Percentiles rank a stretch among this genome's conserved stretches.
phyloP scores from a whole-genome alignment of 2,888 invertebrate genomes.

The Morpho achilles region DNA sequence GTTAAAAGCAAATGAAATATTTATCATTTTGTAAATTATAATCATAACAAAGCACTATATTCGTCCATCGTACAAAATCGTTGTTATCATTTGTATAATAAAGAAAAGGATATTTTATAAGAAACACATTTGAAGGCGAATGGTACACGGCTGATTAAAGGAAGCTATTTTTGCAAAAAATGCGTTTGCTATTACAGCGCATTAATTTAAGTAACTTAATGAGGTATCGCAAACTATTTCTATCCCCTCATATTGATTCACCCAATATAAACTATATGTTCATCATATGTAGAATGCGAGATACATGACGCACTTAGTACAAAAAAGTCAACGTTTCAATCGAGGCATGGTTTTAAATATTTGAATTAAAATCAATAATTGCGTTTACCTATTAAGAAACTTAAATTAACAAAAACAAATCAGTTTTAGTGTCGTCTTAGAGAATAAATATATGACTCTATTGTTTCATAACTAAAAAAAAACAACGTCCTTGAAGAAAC shows the following conservation, averaged over 20 bases:
- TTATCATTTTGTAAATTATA: too few relatives aligned
- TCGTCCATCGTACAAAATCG: constrained; percentile 6
- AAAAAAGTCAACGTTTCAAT: constrained; percentile 3
- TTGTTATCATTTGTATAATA: constrained; percentile 1
- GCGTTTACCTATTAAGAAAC: constrained; percentile 22
- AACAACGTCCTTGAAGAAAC: constrained; percentile 1
- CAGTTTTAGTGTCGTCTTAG: constrained; percentile 38
- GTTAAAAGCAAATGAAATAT: too few relatives aligned
- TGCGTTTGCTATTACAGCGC: constrained; percentile 6
- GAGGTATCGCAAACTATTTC: constrained; percentile 6
- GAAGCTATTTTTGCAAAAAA: constrained; percentile 9
- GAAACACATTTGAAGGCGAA: background rate
- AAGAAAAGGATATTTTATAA: constrained; percentile 3
- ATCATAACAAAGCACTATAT: background rate
- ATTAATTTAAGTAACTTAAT: constrained; percentile 13
- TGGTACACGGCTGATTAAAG: constrained; percentile 10
- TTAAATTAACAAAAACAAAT: constrained; percentile 23
- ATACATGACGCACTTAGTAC: constrained; percentile 8
- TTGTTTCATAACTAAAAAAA: constrained; percentile 14
- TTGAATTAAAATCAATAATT: background rate
- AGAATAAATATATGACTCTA: constrained; percentile 20
- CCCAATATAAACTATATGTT: background rate
- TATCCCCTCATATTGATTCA: background rate
- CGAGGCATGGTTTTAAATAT: background rate
- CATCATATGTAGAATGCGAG: background rate